Percentiles rank a stretch among this genome's conserved stretches.
phyloP scores from a whole-genome alignment of 2,113 vertebrate species.

The Xiphorhynchus elegans region DNA sequence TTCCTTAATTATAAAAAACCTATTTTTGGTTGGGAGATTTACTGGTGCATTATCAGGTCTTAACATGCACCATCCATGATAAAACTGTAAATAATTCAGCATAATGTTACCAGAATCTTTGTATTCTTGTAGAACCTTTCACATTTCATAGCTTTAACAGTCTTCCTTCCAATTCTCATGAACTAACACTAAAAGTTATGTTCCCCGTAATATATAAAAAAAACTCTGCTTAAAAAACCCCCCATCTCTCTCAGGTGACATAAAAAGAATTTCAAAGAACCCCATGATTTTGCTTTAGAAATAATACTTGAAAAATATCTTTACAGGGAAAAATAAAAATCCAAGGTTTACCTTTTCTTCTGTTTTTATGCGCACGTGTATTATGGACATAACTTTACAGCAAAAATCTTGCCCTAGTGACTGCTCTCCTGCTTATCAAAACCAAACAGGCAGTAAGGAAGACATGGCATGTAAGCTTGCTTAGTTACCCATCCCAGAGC shows the following conservation, averaged over 20 bases:
- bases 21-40: background rate
- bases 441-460: background rate
- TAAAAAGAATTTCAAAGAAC: slow-evolving; percentile 11
- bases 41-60: background rate
- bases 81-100: background rate
- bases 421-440: background rate
- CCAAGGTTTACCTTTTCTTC: background rate
- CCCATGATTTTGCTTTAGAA: background rate
- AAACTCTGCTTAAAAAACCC: background rate
- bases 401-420: background rate
- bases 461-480: background rate
- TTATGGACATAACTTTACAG: background rate
- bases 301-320: background rate
- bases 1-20: background rate
- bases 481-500: background rate
- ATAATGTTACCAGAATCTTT: background rate
- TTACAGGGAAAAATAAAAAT: background rate
- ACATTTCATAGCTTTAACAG: background rate
- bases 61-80: background rate
- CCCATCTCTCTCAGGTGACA: background rate
- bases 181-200: background rate
- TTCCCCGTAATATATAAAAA: background rate
- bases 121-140: background rate
- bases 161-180: background rate
- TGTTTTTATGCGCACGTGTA: background rate